phyloP scores from a whole-genome alignment of 2,888 invertebrate species.

The Drosophila rellima region DNA sequence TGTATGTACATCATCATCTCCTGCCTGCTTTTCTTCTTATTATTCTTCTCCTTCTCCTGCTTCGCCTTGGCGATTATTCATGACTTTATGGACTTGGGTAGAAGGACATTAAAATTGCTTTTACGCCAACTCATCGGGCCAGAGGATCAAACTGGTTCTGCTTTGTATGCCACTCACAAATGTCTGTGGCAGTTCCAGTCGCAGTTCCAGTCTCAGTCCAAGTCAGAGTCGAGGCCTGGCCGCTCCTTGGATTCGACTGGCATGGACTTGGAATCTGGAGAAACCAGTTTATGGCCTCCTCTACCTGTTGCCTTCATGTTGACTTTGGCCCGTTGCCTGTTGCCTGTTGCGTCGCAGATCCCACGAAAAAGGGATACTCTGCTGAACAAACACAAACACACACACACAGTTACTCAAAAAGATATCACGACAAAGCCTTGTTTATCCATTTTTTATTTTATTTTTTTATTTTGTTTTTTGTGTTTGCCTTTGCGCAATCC shows the following conservation, averaged over 20 bases:
- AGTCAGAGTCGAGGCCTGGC: slow-evolving; percentile 40
- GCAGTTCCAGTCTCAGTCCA: slow-evolving; percentile 2
- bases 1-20: slow-evolving; percentile 26
- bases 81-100: slow-evolving; percentile 79
- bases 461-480: no score
- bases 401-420: slow-evolving; percentile 17
- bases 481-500: slow-evolving; percentile 67
- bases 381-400: slow-evolving; percentile 46
- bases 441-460: slow-evolving; percentile 62
- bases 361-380: slow-evolving; percentile 77
- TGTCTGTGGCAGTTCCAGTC: slow-evolving; percentile 31
- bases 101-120: slow-evolving; percentile 80
- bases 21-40: background rate
- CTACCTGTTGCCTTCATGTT: slow-evolving; percentile 63
- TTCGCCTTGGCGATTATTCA: slow-evolving; percentile 70
- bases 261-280: slow-evolving; percentile 64
- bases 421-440: slow-evolving; percentile 56
- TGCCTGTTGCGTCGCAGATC: slow-evolving; percentile 60
- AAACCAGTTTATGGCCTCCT: slow-evolving; percentile 68
- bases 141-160: slow-evolving; percentile 79
- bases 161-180: slow-evolving; percentile 76
- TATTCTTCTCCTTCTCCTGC: slow-evolving; percentile 25
- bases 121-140: slow-evolving; percentile 77
- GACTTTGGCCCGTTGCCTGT: slow-evolving; percentile 41
- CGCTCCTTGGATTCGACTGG: slow-evolving; percentile 55